A percentile compares a stretch with the other conserved stretches of the same genome.
Conservation (phyloP, 2,797 vertebrate genomes). For the Crenichthys baileyi region DNA sequence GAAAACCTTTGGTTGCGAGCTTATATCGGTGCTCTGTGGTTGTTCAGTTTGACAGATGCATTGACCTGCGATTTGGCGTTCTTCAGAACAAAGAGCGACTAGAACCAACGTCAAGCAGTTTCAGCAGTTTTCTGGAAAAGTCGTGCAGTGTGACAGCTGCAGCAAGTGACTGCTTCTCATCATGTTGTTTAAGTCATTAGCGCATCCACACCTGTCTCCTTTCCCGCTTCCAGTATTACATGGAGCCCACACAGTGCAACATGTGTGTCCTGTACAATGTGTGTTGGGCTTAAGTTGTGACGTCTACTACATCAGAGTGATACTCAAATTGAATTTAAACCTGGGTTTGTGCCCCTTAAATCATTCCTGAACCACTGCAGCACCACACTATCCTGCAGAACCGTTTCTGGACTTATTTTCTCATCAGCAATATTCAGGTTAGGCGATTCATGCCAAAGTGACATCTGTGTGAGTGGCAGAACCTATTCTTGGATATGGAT, state of each 20-base stretch:
- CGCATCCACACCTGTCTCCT: neutral
- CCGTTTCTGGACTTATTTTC: neutral
- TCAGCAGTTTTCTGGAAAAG: neutral
- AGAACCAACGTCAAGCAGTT: neutral
- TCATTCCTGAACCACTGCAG: slow-evolving; percentile 1
- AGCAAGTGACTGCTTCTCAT: neutral
- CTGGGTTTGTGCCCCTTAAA: neutral
- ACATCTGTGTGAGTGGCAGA: neutral
- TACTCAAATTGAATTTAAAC: neutral
- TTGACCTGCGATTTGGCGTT: neutral
- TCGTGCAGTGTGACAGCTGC: neutral
- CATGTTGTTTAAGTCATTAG: neutral
- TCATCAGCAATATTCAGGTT: neutral
- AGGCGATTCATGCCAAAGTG: neutral
- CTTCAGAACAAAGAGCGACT: neutral
- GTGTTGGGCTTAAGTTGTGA: neutral
- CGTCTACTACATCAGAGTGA: neutral
- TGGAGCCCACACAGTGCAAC: neutral
- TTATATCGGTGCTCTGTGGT: neutral
- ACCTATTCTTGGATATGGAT: neutral
- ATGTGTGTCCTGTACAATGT: neutral
- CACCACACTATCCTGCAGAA: neutral
- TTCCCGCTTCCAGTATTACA: neutral
- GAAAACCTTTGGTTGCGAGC: neutral
- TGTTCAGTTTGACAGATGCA: neutral